Conservation (phyloP, 2,113 vertebrate species). For the Archilochus colubris region DNA sequence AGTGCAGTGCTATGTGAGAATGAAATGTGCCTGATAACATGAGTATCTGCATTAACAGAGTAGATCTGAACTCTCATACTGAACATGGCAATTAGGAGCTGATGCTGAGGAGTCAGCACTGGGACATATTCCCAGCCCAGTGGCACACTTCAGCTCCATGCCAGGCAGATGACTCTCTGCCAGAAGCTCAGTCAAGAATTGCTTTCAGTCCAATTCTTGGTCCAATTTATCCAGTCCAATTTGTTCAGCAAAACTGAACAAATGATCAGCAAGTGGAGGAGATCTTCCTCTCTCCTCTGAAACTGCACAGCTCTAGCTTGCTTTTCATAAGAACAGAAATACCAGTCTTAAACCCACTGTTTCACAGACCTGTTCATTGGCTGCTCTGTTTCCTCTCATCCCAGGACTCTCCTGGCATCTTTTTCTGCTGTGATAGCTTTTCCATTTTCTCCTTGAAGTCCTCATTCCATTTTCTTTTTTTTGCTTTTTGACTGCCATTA, state of each 20-base stretch:
- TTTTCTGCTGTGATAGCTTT: background rate
- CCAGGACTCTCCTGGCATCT: background rate
- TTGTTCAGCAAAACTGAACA: background rate
- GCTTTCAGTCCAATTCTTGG: background rate
- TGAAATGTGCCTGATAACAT: fast-evolving
- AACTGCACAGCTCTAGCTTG: background rate
- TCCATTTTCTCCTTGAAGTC: background rate
- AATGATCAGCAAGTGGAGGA: background rate
- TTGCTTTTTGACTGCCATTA: background rate
- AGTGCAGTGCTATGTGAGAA: background rate
- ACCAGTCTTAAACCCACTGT: background rate
- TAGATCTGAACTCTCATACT: background rate
- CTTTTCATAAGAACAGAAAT: background rate
- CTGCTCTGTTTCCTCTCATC: background rate
- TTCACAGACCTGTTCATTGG: background rate
- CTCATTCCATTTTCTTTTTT: background rate
- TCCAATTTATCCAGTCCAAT: too few relatives aligned
- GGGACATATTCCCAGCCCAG: background rate
- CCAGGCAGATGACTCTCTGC: background rate
- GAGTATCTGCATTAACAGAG: background rate
- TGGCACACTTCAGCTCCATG: background rate
- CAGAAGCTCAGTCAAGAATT: fast-evolving
- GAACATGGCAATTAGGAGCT: background rate
- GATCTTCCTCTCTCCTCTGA: background rate
- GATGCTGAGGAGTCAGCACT: background rate